These are phyloP conservation scores for Coreoperca whiteheadi DNA, from an alignment of 2,113 vertebrate species.

Conservation along the genomic window DNA sequence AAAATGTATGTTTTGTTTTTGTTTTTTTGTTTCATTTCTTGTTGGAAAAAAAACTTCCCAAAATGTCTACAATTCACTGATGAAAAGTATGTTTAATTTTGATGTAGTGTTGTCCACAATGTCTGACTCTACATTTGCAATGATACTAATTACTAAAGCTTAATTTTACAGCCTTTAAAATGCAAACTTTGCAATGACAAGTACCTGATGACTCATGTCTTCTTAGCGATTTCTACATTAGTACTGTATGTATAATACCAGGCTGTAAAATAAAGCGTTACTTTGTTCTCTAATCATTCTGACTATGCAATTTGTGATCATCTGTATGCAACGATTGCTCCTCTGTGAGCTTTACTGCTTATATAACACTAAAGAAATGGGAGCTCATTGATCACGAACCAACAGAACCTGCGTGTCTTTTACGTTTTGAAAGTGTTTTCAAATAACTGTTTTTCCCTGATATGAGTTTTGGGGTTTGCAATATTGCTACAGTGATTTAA, in stretches of 20 bases:
- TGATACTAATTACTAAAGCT: constrained; percentile 70
- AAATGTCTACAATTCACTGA: constrained; percentile 48
- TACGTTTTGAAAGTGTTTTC: background rate
- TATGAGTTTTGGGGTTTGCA: background rate
- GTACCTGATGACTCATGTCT: constrained; percentile 56
- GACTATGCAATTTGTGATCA: constrained; percentile 60
- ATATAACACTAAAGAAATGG: background rate
- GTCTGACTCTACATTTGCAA: constrained; percentile 69
- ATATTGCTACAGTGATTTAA: background rate
- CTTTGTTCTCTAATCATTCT: constrained; percentile 60
- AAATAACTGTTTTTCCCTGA: background rate
- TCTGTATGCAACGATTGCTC: constrained; percentile 7
- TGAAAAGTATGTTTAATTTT: constrained; percentile 59
- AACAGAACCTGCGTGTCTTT: constrained; percentile 5
- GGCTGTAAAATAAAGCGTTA: constrained; percentile 78
- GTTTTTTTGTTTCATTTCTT: constrained; percentile 64
- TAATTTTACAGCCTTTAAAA: constrained; percentile 79
- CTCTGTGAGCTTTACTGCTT: constrained; percentile 17
- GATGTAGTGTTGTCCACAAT: constrained; percentile 66
- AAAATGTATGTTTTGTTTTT: constrained; percentile 73
- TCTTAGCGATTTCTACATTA: constrained; percentile 63
- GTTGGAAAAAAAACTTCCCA: constrained; percentile 35
- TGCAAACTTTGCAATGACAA: constrained; percentile 58
- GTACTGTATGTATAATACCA: constrained; percentile 64
- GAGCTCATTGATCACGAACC: background rate